Percentiles rank a stretch among this genome's conserved stretches.
Conservation (phyloP, 2,797 vertebrate species). For the Acanthurus lineatus region DNA sequence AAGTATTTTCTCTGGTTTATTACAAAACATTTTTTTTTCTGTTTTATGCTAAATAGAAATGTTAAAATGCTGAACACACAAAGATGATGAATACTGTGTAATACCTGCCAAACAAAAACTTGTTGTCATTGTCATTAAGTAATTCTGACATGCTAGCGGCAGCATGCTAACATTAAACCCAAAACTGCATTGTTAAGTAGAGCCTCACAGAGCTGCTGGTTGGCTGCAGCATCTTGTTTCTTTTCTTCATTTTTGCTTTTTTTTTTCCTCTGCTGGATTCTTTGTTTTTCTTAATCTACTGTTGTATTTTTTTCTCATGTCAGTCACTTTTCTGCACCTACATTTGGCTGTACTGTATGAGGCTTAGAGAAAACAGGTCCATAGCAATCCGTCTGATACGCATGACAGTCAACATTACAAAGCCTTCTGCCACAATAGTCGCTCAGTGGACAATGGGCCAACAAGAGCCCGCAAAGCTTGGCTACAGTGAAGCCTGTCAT, state of each 20-base stretch:
- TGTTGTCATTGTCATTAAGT: neutral
- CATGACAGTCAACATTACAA: slow-evolving; percentile 60
- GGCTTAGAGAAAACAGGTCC: slow-evolving; percentile 35
- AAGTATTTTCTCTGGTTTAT: neutral
- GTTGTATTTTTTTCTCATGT: neutral
- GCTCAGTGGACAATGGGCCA: slow-evolving; percentile 60
- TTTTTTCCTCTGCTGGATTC: neutral
- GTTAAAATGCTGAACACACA: neutral
- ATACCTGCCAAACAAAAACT: neutral
- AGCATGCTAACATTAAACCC: neutral
- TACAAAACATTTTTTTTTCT: neutral
- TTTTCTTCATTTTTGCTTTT: neutral
- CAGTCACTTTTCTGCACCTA: slow-evolving; percentile 22
- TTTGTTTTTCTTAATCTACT: slow-evolving; percentile 8
- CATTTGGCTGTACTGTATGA: slow-evolving; percentile 6
- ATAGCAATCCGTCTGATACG: slow-evolving; percentile 60
- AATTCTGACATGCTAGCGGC: neutral
- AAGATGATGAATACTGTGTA: neutral
- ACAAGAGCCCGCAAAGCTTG: slow-evolving; percentile 47
- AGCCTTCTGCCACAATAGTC: slow-evolving; percentile 46
- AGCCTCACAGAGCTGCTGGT: neutral
- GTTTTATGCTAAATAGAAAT: neutral
- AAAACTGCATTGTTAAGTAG: neutral
- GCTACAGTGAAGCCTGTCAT: slow-evolving; percentile 41
- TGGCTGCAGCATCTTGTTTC: too few species aligned